A percentile compares a stretch with the other conserved stretches of the same genome.
These are phyloP conservation scores for Cryptus armator DNA, from an alignment of 2,888 invertebrate species.

Conservation along the genomic window DNA sequence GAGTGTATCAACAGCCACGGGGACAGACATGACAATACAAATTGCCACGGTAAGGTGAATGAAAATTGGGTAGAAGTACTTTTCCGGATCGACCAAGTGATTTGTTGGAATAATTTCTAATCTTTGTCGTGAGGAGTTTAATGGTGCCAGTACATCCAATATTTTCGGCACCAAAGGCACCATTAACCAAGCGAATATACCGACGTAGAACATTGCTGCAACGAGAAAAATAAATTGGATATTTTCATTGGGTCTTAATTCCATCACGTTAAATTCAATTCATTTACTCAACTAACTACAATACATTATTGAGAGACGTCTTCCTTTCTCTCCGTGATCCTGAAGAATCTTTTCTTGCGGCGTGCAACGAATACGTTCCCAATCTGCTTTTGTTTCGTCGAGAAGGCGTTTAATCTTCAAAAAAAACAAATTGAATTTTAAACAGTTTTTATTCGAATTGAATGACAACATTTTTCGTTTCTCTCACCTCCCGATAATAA, in stretches of 20 bases:
- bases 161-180: neutral
- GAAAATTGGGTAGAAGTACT: neutral
- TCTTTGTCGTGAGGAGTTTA: neutral
- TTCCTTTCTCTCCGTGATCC: neutral
- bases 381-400: neutral
- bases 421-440: neutral
- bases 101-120: neutral
- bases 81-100: neutral
- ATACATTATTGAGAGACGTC: neutral
- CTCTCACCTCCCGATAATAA: neutral
- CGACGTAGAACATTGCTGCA: neutral
- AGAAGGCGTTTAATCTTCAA: neutral
- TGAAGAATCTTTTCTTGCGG: neutral
- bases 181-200: neutral
- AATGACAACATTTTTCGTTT: neutral
- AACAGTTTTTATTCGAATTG: neutral
- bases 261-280: neutral
- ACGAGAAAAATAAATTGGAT: neutral
- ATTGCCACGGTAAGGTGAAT: neutral
- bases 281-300: neutral
- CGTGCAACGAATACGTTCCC: neutral
- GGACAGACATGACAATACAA: neutral
- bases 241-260: neutral
- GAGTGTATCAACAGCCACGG: neutral
- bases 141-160: neutral